Percentiles rank a stretch among this genome's conserved stretches.
Evolutionary conservation across 1,140 invertebrate species (phyloP).

Genomic region (Monomorium pharaonis): DNA sequence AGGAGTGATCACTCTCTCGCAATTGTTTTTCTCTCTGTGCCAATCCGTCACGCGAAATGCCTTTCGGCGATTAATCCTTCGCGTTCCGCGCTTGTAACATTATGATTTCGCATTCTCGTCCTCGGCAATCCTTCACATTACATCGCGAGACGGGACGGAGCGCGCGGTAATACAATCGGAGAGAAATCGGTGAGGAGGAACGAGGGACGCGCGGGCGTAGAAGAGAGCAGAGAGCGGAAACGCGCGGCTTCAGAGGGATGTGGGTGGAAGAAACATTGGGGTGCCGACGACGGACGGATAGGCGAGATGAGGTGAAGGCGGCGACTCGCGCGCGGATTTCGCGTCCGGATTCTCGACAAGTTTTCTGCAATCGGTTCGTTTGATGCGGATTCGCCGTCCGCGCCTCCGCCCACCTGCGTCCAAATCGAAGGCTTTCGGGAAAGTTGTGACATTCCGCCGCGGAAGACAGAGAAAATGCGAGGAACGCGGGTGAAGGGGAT

Average conservation of each 20-base stretch:
- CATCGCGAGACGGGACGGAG: conserved; percentile 30
- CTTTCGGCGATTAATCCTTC: conserved; percentile 55
- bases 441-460: conserved; percentile 69
- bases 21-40: neutral
- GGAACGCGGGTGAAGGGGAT: no score
- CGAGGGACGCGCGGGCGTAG: conserved; percentile 15
- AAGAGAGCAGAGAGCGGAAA: conserved; percentile 21
- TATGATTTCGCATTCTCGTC: conserved; percentile 31
- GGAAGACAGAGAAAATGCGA: conserved; percentile 51
- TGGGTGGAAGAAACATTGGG: conserved; percentile 20
- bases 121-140: neutral
- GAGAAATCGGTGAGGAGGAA: conserved; percentile 60
- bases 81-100: conserved; percentile 29
- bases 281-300: conserved; percentile 25
- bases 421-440: conserved; percentile 73
- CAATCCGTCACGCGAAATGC: neutral
- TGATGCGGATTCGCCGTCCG: conserved; percentile 72
- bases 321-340: conserved; percentile 55
- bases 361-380: conserved; percentile 77
- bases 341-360: conserved; percentile 71
- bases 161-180: conserved; percentile 63
- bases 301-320: neutral
- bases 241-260: neutral
- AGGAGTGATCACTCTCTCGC: neutral
- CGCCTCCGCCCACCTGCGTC: conserved; percentile 55